Base-by-base conservation (phyloP, 2,113 vertebrate species). In the Bambusicola thoracicus region DNA sequence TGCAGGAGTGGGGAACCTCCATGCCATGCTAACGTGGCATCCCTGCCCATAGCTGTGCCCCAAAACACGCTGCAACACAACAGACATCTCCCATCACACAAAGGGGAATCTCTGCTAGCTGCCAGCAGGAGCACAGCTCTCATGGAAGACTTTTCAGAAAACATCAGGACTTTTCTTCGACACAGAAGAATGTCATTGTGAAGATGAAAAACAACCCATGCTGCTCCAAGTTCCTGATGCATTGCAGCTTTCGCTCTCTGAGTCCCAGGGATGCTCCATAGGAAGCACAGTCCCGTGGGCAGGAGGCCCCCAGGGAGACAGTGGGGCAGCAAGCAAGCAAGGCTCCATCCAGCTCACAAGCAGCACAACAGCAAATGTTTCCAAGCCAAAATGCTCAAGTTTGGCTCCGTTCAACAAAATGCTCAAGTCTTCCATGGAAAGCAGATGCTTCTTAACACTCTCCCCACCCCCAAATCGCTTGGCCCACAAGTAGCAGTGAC, bases 391-490 rank as follows among this genome's bases (percentile, higher is more conserved):
- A 90, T 2, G 2, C 48, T 75, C n/a, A 83, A 46, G 66, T 92
- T 93, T 96, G 95, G 92, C 91, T 96, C 68, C 62, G 8, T 53
- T 90, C 81, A 84, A 21, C 44, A 77, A 89, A 84, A 89, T 94
- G 66, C 81, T 89, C 40, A 84, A 93, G 86, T 40, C 77, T 89
- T 92, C 81, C 91, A 87, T 76, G 53, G 74, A 89, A 94, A 96
- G 92, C 96, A 96, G 95, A 93, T 96, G 96, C 95, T 89, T 96
- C 92, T 89, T 85, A 93, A 94, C 56, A 43, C 83, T 92, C 77
- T 38, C 86, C 69, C 94, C 80, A 48, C 74, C 88, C 58, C 61
- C 86, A 68, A 87, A 94, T 53, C 62, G 75, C 59, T 94, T 91
- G 89, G 90, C 91, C 89, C 67, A 80, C 72, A 85, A 91, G 65